A percentile compares a stretch with the other conserved stretches of the same genome.
These are phyloP conservation scores for Xenotilapia leptura DNA, from an alignment of 2,113 vertebrate genomes.

Conservation along the genomic window DNA sequence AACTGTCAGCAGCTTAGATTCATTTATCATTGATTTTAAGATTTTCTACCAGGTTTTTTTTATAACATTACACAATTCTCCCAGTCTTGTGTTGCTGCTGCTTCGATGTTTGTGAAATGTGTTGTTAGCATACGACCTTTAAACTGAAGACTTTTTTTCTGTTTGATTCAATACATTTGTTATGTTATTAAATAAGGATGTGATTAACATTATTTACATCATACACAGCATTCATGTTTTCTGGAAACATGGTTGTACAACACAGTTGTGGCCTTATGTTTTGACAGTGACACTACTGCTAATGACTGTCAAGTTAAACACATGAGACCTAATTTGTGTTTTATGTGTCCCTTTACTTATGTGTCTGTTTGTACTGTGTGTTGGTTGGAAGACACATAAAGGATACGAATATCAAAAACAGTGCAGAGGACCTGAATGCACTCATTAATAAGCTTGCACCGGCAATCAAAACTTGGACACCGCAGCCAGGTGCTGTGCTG, in stretches of 20 bases:
- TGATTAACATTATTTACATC: accelerated
- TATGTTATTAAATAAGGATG: neutral
- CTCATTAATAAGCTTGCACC: conserved; percentile 56
- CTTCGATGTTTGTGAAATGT: neutral
- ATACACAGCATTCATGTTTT: neutral
- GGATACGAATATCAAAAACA: conserved; percentile 75
- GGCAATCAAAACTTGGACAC: conserved; percentile 70
- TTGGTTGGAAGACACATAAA: neutral
- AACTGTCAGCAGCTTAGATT: neutral
- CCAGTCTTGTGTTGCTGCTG: neutral
- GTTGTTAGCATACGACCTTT: neutral
- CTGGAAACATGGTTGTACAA: neutral
- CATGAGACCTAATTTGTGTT: neutral
- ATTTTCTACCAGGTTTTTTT: neutral
- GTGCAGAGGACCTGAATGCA: conserved; percentile 62
- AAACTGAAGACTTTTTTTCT: neutral
- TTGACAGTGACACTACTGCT: neutral
- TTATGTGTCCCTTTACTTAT: neutral
- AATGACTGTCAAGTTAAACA: neutral
- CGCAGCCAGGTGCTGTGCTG: conserved; percentile 68
- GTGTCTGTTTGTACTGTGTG: neutral
- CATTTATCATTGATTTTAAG: neutral
- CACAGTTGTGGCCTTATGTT: neutral
- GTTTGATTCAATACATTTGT: neutral
- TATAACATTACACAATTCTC: neutral